Evolutionary conservation across 2,888 invertebrate genomes (phyloP), one percentile per base, ranked within the genome.

Genomic region (Hololepta plana): DNA sequence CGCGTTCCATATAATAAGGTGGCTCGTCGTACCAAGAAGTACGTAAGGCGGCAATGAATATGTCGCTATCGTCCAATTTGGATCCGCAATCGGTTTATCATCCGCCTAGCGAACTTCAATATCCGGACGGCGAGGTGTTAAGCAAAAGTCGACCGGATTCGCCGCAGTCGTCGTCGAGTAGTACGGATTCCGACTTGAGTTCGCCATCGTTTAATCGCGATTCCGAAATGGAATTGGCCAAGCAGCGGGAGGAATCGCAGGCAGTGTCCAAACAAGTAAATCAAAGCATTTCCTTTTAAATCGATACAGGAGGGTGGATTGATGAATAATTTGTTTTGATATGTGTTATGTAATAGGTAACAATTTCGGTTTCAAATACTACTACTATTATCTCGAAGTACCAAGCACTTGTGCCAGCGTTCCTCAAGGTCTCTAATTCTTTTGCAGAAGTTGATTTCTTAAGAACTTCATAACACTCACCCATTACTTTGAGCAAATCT

Each of bases 31-130:
- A 47, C 37, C 64, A 55, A 49, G 61, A 53, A 39, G 46, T 49
- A 4, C 41, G 47, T 28, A 48, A 46, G 34, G 42, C 47, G 3
- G 66, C 70, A 15, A 70, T 53, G 38, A 49, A 64, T 16, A 72
- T 73, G 69, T 65, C 72, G 1, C 47, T 82, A 12, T 79, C 80
- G 1, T 75, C 75, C 2, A 75, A 74, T 33, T 58, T 81, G 37
- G 74, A 75, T 48, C 71, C 72, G 1, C 68, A 67, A 43, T 62
- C 69, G 49, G 79, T 95, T 7, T 96, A 91, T 59, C 75, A 79
- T 46, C 95, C 95, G 2, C 96, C 96, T 1, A 79, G 77, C 23
- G 70, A 76, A 4, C 62, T 96, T 14, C 84, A 85, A 55, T 77
- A 84, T 43, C 91, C 87, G 0, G 77, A 72, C 21, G 71, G 65